phyloP scores from a whole-genome alignment of 2,888 invertebrate genomes.

The Tenthredo mesomela region DNA sequence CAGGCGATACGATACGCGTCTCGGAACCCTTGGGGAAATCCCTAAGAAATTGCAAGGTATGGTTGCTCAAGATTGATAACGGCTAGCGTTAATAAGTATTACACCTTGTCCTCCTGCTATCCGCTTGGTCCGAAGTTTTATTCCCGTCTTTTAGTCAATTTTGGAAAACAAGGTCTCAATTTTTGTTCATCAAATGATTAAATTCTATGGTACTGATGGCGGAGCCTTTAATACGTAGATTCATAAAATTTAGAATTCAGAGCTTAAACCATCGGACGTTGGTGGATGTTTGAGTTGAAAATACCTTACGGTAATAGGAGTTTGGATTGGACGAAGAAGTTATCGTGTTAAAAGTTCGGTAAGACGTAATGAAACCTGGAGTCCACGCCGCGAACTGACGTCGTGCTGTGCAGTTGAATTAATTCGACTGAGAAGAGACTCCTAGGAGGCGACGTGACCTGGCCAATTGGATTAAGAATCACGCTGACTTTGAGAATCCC shows the following conservation, averaged over 20 bases:
- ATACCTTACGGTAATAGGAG: conserved; percentile 34
- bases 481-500: conserved; percentile 45
- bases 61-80: conserved; percentile 58
- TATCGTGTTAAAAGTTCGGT: conserved; percentile 58
- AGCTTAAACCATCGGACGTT: neutral
- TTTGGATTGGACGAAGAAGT: conserved; percentile 56
- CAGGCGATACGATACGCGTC: neutral
- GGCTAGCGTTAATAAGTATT: conserved; percentile 57
- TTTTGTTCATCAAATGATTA: neutral
- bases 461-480: conserved; percentile 53
- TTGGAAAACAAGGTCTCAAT: neutral
- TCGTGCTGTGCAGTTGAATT: conserved; percentile 53
- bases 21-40: conserved; percentile 58
- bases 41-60: conserved; percentile 52
- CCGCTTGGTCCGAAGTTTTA: neutral
- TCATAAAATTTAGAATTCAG: neutral
- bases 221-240: neutral
- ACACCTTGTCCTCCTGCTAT: neutral
- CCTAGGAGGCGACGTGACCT: conserved; percentile 52
- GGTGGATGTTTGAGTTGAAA: conserved; percentile 29
- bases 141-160: neutral
- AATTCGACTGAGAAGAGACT: conserved; percentile 49
- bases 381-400: conserved; percentile 21
- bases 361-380: conserved; percentile 40
- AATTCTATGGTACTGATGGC: neutral